Evolutionary conservation across 2,113 vertebrate genomes (phyloP).

Genomic region (Odocoileus hemionus): DNA sequence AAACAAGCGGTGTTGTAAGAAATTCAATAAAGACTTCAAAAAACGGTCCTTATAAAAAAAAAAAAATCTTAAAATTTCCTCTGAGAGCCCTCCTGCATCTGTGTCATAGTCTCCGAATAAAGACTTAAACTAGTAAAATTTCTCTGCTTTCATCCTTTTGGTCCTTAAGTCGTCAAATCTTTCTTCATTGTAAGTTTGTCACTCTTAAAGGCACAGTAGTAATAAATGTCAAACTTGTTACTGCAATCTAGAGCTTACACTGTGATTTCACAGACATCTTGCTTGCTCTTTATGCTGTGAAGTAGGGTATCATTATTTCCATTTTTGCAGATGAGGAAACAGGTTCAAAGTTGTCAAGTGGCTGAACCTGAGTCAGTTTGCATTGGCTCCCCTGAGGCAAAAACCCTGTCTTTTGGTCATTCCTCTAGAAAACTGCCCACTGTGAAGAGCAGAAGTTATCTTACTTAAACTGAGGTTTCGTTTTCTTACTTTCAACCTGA

Average conservation of each 20-base stretch:
- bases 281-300: neutral
- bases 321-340: conserved; percentile 39
- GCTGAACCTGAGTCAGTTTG: neutral
- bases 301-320: conserved; percentile 12
- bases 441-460: neutral
- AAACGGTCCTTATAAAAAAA: neutral
- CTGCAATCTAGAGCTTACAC: neutral
- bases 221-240: neutral
- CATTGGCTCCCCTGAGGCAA: neutral
- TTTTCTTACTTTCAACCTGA: conserved; percentile 16
- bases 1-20: neutral
- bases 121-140: neutral
- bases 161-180: conserved; percentile 25
- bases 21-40: neutral
- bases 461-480: conserved; percentile 4
- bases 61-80: conserved; percentile 10
- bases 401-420: neutral
- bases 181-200: neutral
- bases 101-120: neutral
- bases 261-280: conserved; percentile 18
- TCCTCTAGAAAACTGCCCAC: neutral
- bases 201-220: neutral
- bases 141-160: conserved; percentile 5
- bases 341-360: neutral
- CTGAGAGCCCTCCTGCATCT: neutral